These are phyloP conservation scores for Clinocottus analis DNA, from an alignment of 2,113 vertebrate genomes.

Conservation along the genomic window DNA sequence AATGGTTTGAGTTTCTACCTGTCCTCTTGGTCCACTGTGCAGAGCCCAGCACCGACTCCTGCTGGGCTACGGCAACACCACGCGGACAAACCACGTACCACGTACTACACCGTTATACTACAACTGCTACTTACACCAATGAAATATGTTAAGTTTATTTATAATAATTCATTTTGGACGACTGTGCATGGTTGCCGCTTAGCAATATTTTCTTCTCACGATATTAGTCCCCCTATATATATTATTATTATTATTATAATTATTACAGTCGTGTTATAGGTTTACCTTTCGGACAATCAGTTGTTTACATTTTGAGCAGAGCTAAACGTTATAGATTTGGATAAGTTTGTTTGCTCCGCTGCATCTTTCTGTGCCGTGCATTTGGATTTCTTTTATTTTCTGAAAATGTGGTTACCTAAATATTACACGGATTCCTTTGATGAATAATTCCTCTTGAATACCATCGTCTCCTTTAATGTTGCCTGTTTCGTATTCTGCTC, in stretches of 20 bases:
- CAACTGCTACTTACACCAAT: background rate
- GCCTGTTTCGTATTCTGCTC: constrained; percentile 49
- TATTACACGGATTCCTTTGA: constrained; percentile 66
- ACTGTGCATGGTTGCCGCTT: background rate
- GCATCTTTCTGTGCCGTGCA: background rate
- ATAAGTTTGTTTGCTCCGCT: constrained; percentile 24
- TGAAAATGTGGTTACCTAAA: constrained; percentile 62
- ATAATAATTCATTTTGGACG: background rate
- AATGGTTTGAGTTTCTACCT: background rate
- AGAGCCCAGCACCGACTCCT: too few relatives aligned
- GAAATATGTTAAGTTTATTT: background rate
- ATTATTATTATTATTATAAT: background rate
- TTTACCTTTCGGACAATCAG: background rate
- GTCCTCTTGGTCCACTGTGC: background rate
- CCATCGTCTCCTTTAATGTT: constrained; percentile 59
- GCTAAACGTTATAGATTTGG: constrained; percentile 12
- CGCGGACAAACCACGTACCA: background rate
- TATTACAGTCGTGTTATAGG: background rate
- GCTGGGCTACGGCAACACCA: background rate
- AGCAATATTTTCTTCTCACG: background rate
- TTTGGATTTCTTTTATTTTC: constrained; percentile 23
- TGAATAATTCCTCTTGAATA: constrained; percentile 75
- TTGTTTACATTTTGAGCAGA: background rate
- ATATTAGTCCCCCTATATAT: background rate
- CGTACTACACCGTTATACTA: background rate